These are phyloP conservation scores for Zaprionus taronus DNA, from an alignment of 1,140 invertebrate species.

Conservation along the genomic window DNA sequence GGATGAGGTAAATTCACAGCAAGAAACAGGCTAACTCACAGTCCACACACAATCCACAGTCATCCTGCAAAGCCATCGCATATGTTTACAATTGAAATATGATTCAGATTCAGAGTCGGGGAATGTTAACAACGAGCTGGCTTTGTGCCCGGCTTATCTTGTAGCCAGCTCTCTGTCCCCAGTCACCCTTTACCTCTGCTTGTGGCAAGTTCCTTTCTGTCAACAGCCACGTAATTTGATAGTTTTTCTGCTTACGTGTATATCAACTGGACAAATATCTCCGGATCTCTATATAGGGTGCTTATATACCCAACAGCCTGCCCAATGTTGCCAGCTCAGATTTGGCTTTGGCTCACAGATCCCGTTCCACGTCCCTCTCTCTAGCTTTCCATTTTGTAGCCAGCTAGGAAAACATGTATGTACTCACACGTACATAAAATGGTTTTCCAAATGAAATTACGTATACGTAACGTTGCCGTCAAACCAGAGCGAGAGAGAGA, in stretches of 20 bases:
- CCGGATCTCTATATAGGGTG: constrained; percentile 14
- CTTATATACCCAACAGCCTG: constrained; percentile 7
- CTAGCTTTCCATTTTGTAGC: background rate
- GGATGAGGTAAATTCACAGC: constrained; percentile 69
- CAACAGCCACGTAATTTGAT: constrained; percentile 76
- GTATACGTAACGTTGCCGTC: constrained; percentile 61
- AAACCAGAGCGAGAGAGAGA: constrained; percentile 13
- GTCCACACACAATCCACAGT: background rate
- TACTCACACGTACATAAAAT: constrained; percentile 51
- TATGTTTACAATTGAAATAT: constrained; percentile 71
- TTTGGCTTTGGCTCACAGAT: constrained; percentile 18
- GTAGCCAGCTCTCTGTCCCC: constrained; percentile 15
- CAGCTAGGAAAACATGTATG: constrained; percentile 44
- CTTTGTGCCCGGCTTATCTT: constrained; percentile 30
- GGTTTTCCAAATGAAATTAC: constrained; percentile 65
- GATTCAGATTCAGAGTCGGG: constrained; percentile 19
- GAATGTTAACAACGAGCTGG: constrained; percentile 31
- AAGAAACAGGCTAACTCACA: too few species aligned
- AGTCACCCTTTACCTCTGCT: background rate
- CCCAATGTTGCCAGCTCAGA: constrained; percentile 56
- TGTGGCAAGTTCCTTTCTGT: constrained; percentile 39
- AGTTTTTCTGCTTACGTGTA: constrained; percentile 70
- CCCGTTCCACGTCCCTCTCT: background rate
- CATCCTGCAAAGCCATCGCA: constrained; percentile 9
- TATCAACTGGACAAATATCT: constrained; percentile 67